Base-by-base conservation (phyloP, 2,113 vertebrate genomes). In the Aphyosemion australe region DNA sequence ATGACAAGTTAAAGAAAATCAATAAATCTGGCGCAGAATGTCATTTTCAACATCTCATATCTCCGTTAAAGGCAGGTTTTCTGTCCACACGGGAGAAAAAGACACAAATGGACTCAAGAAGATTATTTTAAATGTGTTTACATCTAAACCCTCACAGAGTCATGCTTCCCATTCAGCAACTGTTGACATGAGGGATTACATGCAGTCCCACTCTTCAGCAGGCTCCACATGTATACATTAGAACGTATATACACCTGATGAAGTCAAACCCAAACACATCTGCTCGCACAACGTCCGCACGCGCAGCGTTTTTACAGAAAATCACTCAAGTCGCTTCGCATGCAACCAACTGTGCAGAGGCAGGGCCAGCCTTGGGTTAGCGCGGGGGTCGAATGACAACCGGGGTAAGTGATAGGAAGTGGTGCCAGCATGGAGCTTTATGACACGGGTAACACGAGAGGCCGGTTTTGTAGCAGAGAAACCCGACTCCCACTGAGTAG, bases 191-290 rank as follows among this genome's bases (percentile, higher is more conserved):
- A 83, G 56, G 54, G 61, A 72, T 78, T 45, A 74, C 55, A 37
- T 37, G 3, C 3, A 5, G 26, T 26, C 26, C 26, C 26, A 26
- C 26, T 26, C 64, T 50, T 57, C 18, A 65, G 39, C 26, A 55
- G 72, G 31, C 76, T 76, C 74, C 71, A 76, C 46, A 61, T 70
- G 58, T 26, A 76, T 85, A 76, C 79, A 86, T 73, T 65, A 34
- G 10, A 46, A 57, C 45, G 52, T 69, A 67, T 85, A 78, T 20
- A 81, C 60, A 79, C 52, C 20, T 51, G 51, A 72, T 70, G 59
- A 72, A 56, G 19, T 43, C 31, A 32, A 75, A 74, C 57, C 70
- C 47, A 78, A 87, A 81, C 71, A 79, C 6, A 32, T 16, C 45
- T 31, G 41, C 56, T 56, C 57, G 52, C 26, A 34, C 8, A 37